Conservation (phyloP, 1,140 invertebrate genomes). For the Drosophila teissieri region DNA sequence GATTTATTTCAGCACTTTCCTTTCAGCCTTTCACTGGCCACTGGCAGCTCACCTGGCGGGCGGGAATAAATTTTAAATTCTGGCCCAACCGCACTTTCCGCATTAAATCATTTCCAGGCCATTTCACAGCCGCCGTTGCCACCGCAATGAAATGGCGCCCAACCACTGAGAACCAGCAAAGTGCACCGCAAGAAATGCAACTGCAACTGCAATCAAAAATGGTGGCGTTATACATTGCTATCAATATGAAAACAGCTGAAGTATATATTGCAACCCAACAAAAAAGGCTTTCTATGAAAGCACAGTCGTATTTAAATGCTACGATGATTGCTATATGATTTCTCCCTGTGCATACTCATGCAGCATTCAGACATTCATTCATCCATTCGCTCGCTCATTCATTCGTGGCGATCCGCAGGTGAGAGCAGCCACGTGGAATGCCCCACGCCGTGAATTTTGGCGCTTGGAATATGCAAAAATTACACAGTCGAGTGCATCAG, state of each 20-base stretch:
- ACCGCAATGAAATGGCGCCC: slow-evolving; percentile 55
- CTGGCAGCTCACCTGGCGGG: slow-evolving; percentile 53
- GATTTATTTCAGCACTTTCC: slow-evolving; percentile 35
- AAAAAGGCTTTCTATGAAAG: no score
- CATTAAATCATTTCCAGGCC: slow-evolving; percentile 83
- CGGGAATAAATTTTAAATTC: slow-evolving; percentile 74
- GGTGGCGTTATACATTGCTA: no score
- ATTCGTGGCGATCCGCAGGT: slow-evolving; percentile 77
- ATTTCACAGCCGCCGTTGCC: slow-evolving; percentile 76
- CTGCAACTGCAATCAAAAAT: background rate
- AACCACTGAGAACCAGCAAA: slow-evolving; percentile 3
- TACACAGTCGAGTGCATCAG: slow-evolving; percentile 73
- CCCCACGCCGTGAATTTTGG: slow-evolving; percentile 49
- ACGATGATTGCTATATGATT: background rate
- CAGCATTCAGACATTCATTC: slow-evolving; percentile 54
- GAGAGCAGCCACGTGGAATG: slow-evolving; percentile 78
- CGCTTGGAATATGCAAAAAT: slow-evolving; percentile 76
- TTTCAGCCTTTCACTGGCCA: background rate
- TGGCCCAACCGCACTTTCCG: slow-evolving; percentile 75
- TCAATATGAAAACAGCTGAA: no score
- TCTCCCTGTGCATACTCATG: slow-evolving; percentile 16
- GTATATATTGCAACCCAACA: no score
- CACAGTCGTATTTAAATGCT: no score
- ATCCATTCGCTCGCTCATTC: slow-evolving; percentile 50
- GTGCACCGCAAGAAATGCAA: background rate